Evolutionary conservation across 2,888 invertebrate species (phyloP).

Genomic region (Micoletzkya japonica): DNA sequence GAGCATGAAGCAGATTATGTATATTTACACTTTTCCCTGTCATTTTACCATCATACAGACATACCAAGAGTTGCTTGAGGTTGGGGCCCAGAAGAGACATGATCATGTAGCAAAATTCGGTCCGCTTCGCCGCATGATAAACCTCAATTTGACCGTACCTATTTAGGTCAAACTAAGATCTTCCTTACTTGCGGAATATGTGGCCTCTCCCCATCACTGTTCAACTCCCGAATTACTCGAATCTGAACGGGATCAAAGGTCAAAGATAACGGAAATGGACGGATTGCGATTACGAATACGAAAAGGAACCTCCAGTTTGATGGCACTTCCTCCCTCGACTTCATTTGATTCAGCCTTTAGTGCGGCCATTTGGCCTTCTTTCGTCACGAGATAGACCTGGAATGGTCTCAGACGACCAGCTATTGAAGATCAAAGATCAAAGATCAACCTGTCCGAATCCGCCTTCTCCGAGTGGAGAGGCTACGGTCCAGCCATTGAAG

Average conservation of each 20-base stretch:
- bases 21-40: too few species aligned
- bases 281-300: too few species aligned
- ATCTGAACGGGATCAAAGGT: constrained; percentile 31
- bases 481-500: constrained; percentile 48
- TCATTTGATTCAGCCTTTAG: constrained; percentile 56
- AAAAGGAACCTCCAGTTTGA: constrained; percentile 54
- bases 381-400: constrained; percentile 32
- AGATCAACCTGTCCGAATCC: constrained; percentile 58
- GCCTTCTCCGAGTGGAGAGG: constrained; percentile 50
- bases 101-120: constrained; percentile 53
- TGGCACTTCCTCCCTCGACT: constrained; percentile 53
- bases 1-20: too few species aligned
- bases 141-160: constrained; percentile 23
- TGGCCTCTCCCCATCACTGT: constrained; percentile 40
- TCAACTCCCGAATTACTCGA: constrained; percentile 38
- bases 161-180: not conserved
- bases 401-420: constrained; percentile 29
- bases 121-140: constrained; percentile 45
- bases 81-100: constrained; percentile 52
- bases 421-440: too few species aligned
- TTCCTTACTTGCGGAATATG: constrained; percentile 41
- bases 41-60: too few species aligned
- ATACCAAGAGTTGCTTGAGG: constrained; percentile 40
- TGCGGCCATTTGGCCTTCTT: too few species aligned
- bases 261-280: too few species aligned